These are phyloP conservation scores for Calephelis virginiensis DNA, from an alignment of 1,140 invertebrate genomes.

Conservation along the genomic window DNA sequence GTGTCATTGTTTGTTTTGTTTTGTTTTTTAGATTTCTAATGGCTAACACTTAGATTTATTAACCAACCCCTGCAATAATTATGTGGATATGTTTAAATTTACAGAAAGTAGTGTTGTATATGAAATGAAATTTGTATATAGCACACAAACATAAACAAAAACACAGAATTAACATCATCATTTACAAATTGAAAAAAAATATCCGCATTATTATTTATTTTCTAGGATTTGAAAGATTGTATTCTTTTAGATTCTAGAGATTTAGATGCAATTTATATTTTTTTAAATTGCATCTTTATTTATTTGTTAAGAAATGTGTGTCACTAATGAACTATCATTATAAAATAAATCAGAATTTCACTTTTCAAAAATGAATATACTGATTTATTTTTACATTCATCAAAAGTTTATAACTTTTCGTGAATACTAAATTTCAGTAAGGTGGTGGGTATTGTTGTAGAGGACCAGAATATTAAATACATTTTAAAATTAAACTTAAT, in stretches of 20 bases:
- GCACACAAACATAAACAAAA: too few relatives aligned
- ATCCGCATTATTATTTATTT: constrained; percentile 6
- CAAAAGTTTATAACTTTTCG: constrained; percentile 10
- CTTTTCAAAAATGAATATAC: not conserved
- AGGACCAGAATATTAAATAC: not conserved
- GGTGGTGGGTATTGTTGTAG: constrained; percentile 7
- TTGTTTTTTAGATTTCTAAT: constrained; percentile 40
- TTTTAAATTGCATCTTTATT: constrained; percentile 3
- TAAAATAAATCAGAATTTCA: constrained; percentile 21
- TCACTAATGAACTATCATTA: constrained; percentile 23
- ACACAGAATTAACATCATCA: too few relatives aligned
- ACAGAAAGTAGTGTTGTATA: too few relatives aligned
- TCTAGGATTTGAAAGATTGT: constrained; percentile 6
- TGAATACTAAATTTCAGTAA: constrained; percentile 7
- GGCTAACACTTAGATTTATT: constrained; percentile 41
- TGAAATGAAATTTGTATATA: too few relatives aligned
- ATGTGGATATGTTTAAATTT: constrained; percentile 10
- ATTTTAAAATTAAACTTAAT: not conserved
- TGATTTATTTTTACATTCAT: constrained; percentile 25
- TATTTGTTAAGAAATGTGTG: constrained; percentile 24
- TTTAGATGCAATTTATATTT: constrained; percentile 8
- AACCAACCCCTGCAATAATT: constrained; percentile 1
- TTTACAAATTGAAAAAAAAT: not conserved
- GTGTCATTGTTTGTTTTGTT: constrained; percentile 28
- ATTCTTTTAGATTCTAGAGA: constrained; percentile 8